A percentile compares a stretch with the other conserved stretches of the same genome.
These are phyloP conservation scores for Diarsia mendica DNA, from an alignment of 2,888 invertebrate species.

Conservation along the genomic window DNA sequence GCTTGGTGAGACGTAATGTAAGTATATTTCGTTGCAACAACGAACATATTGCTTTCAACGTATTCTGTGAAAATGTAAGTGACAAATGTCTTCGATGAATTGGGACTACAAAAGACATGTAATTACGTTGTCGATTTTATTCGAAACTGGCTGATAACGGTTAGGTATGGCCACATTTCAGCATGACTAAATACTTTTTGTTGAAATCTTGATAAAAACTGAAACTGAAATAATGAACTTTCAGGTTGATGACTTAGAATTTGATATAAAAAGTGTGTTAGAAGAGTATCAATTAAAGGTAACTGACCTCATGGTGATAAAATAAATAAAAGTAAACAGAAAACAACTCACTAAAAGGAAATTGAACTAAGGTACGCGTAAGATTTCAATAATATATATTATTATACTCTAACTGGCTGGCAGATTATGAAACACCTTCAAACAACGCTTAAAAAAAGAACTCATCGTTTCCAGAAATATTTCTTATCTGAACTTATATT, in stretches of 20 bases:
- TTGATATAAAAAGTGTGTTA: neutral
- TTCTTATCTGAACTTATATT: slow-evolving; percentile 17
- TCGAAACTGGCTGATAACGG: slow-evolving; percentile 21
- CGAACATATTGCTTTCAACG: slow-evolving; percentile 44
- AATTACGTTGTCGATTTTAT: slow-evolving; percentile 20
- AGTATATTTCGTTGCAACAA: slow-evolving; percentile 15
- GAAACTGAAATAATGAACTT: slow-evolving; percentile 13
- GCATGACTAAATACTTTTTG: slow-evolving; percentile 33
- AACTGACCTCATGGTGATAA: no score
- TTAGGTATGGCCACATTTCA: neutral
- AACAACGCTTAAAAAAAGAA: neutral
- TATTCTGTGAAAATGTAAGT: slow-evolving; percentile 64
- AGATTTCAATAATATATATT: no score
- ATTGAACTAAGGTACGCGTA: no score
- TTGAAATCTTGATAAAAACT: slow-evolving; percentile 27
- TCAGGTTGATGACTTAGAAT: slow-evolving; percentile 20
- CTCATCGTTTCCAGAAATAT: neutral
- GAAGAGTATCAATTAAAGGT: neutral
- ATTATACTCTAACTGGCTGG: no score
- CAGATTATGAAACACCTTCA: no score
- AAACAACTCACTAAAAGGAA: no score
- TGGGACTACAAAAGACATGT: slow-evolving; percentile 46
- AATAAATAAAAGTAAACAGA: no score
- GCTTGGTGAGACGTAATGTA: slow-evolving; percentile 33
- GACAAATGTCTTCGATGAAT: slow-evolving; percentile 73